Base-by-base conservation (phyloP, 1,140 invertebrate genomes). In the Zaprionus capensis region DNA sequence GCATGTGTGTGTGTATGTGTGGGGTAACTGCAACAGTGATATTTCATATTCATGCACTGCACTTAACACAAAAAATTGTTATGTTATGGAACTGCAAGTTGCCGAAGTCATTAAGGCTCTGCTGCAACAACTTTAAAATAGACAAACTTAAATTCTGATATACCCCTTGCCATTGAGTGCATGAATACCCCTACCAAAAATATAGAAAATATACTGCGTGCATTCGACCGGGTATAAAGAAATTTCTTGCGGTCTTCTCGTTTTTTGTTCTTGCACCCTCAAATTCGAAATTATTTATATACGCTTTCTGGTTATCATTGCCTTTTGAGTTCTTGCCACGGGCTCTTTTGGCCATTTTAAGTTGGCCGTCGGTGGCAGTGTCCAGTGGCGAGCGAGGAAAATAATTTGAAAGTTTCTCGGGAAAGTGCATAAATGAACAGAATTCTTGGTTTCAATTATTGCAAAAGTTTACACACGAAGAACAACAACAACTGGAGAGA, bases 391-490 rank as follows among this genome's bases (percentile, higher is more conserved):
- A 68, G 46, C 70, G 22, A 72, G 63, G 59, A 80, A 82, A 82
- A 85, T 85, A 79, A 76, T 87, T 71, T 34, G 49, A 88, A 87
- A 82, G 65, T 88, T 87, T 73, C 75, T 71, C 67, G 55, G 57
- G n/a, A 73, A 78, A 72, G 59, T 71, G 70, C 68, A 82, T 87
- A 77, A 77, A 71, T 79, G 82, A 73, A 77, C 62, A 72, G 62
- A 74, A 78, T 77, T 81, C 67, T 78, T 75, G 57, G 80, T 88
- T 91, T 91, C 84, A 91, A 91, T 91, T 91, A 82, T 78, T 82
- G 71, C 58, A 70, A 71, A 87, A 87, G 28, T 87, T 87, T 88
- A 26, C 71, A 71, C 77, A 87, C 80, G 57, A 34, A 24, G 36
- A 41, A 34, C 28, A 72, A 24, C 2, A n/a, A 38, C 44, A 11